Evolutionary conservation across 2,797 vertebrate species (phyloP), one percentile per base, ranked within the genome.

Genomic region (Gymnoscopelus microlampas): DNA sequence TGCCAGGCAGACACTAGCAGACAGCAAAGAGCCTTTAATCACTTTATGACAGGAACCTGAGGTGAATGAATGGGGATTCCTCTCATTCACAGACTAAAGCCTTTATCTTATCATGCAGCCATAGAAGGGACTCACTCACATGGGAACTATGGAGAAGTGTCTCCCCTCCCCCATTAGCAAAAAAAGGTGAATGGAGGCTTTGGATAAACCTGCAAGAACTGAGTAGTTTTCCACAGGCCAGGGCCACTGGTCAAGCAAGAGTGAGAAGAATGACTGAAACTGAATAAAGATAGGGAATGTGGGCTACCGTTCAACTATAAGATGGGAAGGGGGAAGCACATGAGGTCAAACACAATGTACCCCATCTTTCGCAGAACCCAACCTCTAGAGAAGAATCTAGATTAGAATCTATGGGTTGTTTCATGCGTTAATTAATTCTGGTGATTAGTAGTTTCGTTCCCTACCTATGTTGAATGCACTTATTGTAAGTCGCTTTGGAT

Each of bases 41-140:
- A 95, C 94, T 97, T 98, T 97, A 98, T 95, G 96, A 95, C 96
- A 97, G 96, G 96, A 98, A 97, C 95, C 94, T 84, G 92, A 92
- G 92, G 87, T 96, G 93, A 96, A 95, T 94, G 92, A 89, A 64
- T 92, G 90, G 89, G 90, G 80, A 83, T 90, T 88, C 87, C 79
- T 94, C 89, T 91, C 90, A 94, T 89, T 93, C 88, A 90, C 89
- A 93, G 91, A 85, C 85, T 78, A 44, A 89, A 89, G 79, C 84
- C 90, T 93, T 94, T 95, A 94, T 95, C 94, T 95, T 93, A 95
- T 94, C 93, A 94, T 92, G 92, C 94, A 93, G 92, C 92, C 87
- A 91, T 90, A 75, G 74, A 75, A 80, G 71, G 24, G 50, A 2
- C 77, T 79, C 76, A 68, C 65, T 73, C 74, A 71, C 78, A 79